Base-by-base conservation (phyloP, 2,797 vertebrate genomes). In the Myotis myotis region DNA sequence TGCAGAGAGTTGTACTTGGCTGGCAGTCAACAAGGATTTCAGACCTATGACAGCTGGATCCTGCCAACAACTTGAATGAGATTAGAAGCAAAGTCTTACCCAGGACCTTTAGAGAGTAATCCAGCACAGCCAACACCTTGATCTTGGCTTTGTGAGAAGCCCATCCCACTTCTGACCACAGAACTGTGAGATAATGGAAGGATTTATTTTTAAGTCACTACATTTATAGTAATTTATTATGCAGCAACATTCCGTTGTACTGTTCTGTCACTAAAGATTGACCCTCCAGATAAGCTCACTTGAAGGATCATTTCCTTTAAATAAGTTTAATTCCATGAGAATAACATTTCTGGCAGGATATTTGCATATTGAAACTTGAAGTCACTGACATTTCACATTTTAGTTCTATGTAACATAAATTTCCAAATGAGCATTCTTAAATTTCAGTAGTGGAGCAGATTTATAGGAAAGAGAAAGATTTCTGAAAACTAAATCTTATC, bases 341-440 rank as follows among this genome's bases (percentile, higher is more conserved):
- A 79, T 72, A 92, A 70, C 91, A 88, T 60, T 89, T 79, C 86
- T 86, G 20, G 47, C 47, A 57, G 28, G 6, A 1, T 78, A 36
- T 79, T 83, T 57, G 15, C n/a, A 71, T 91, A 80, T 82, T 86
- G 47, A 86, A 44, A 53, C 25, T 82, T 83, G 47, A 68, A 79
- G 16, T 90, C 38, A 83, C 41, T 89, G 87, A n/a, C 23, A 36
- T 88, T 95, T 95, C 68, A 62, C 44, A 87, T 62, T 95, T 91
- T 64, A 38, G n/a, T 88, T 90, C 20, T 79, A 30, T 12, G 3
- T 72, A 75, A 57, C 74, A 33, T 23, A 72, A 41, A 9, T 87
- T 89, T 95, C 66, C 55, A 78, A 95, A 95, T 89, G n/a, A 55
- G 4, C 19, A 82, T 91, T 90, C 78, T 81, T 87, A 23, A 71